These are phyloP conservation scores for Drosophila mojavensis DNA, from an alignment of 1,140 invertebrate species.

Conservation along the genomic window DNA sequence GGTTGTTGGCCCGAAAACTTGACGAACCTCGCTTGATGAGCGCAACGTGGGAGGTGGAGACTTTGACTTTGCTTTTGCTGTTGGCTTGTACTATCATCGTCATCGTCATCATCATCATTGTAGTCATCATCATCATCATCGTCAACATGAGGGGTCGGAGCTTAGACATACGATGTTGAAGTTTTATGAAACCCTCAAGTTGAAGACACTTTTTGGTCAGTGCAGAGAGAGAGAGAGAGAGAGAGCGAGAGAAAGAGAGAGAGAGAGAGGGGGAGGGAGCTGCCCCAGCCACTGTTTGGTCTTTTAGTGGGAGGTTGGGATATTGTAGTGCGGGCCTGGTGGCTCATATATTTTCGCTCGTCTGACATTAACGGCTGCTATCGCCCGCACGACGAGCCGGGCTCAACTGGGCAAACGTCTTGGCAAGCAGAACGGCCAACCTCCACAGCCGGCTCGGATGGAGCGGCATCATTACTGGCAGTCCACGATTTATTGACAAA, in stretches of 20 bases:
- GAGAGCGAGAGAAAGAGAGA: no score
- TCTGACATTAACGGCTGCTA: constrained; percentile 84
- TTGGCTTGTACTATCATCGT: constrained; percentile 42
- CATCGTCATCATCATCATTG: constrained; percentile 59
- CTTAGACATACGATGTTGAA: constrained; percentile 30
- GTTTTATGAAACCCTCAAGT: constrained; percentile 64
- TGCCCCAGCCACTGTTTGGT: background rate
- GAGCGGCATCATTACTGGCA: constrained; percentile 77
- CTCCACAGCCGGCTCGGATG: constrained; percentile 11
- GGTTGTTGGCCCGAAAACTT: constrained; percentile 59
- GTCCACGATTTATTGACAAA: constrained; percentile 80
- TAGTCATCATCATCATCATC: constrained; percentile 35
- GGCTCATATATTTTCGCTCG: constrained; percentile 81
- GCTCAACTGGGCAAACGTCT: constrained; percentile 51
- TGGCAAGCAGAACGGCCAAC: constrained; percentile 50
- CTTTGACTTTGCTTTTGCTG: background rate
- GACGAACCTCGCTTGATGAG: constrained; percentile 68
- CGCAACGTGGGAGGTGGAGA: constrained; percentile 8
- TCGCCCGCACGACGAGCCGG: constrained; percentile 63
- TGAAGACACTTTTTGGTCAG: constrained; percentile 53
- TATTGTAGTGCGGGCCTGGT: constrained; percentile 15
- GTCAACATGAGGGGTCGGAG: constrained; percentile 3
- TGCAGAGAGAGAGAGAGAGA: background rate
- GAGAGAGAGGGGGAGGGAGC: background rate
- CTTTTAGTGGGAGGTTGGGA: background rate